Base-by-base conservation (phyloP, 2,113 vertebrate species). In the Talpa occidentalis region DNA sequence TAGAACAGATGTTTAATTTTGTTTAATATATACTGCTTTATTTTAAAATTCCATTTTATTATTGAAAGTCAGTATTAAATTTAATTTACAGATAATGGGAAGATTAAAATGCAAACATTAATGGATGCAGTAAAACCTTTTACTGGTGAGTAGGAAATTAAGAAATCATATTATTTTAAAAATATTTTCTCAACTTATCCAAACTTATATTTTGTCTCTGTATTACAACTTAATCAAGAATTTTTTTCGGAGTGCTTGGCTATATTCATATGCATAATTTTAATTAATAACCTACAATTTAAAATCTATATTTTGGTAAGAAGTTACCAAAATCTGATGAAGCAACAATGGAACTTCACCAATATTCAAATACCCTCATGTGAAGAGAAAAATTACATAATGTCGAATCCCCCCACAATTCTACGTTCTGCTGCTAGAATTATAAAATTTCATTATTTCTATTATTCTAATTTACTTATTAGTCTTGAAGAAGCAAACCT, bases 71-170 rank as follows among this genome's bases (percentile, higher is more conserved):
- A 24, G 3, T 73, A 10, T 17, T 72, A 10, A 64, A 78, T 70
- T 83, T 78, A 52, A 84, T 14, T 54, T 54, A n/a, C 49, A 93
- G 85, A 19, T 84, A 78, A 72, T 78, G 21, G 60, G 5, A 84
- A 79, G 56, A 19, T 79, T 79, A 28, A 73, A 72, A 59, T 89
- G 85, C 89, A 76, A 93, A 66, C 26, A 4, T 78, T 88, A 44
- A 19, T 84, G 17, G 15, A 78, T 56, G 5, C 2, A 12, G 5
- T 79, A 32, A 72, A 89, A 59, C 15, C 26, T 66, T 89, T 66
- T 73, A 47, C 54, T 77, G 83, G 77, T 89, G 64, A 89, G 79
- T 78, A 22, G 17, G 14, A 62, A 66, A 10, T 16, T 81, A 15
- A 60, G 28, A 77, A 66, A 72, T 10, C 56, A 3, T 80, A 14